Base-by-base conservation (phyloP, 2,797 vertebrate genomes). In the Sylvia borin region DNA sequence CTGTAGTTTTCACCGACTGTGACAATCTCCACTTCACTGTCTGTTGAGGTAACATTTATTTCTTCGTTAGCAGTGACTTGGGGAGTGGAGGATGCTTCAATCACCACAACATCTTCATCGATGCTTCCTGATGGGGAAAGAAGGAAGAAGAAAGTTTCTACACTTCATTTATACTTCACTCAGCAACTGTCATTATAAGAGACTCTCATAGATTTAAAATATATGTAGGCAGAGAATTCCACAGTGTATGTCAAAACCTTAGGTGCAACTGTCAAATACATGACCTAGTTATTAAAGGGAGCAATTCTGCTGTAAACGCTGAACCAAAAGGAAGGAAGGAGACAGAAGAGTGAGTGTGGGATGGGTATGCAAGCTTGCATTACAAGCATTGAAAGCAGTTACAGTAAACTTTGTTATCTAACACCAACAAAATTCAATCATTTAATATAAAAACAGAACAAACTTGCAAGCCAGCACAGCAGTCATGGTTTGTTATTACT, bases 31-130 rank as follows among this genome's bases (percentile, higher is more conserved):
- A 99, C 99, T 98, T 99, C 99, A 38, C 99, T 99, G 93, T 99
- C 99, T 31, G 99, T 99, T 96, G 99, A 99, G 95, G 99, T 99
- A 98, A 99, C 99, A 54, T 99, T 99, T 97, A 99, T 99, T 98
- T 99, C 99, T 98, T 99, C 99, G 17, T 99, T 99, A 97, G 99
- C 99, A 94, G 99, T 99, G 81, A 99, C 98, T 81, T 98, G 98
- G 62, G 99, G 98, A 74, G 99, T 98, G 55, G 99, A 99, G 82
- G 99, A 99, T 25, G 99, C 98, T 97, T 99, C 99, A 65, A 99
- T 99, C 96, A 99, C 99, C 95, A 99, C 99, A 90, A 99, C 99
- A 67, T 99, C 99, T 98, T 99, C 99, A 97, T 99, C 99, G 84
- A 99, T 98, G 95, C 97, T 98, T 98, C 99, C 99, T 99, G 96